phyloP scores from a whole-genome alignment of 1,140 invertebrate genomes.

The Stegodyphus dumicola region DNA sequence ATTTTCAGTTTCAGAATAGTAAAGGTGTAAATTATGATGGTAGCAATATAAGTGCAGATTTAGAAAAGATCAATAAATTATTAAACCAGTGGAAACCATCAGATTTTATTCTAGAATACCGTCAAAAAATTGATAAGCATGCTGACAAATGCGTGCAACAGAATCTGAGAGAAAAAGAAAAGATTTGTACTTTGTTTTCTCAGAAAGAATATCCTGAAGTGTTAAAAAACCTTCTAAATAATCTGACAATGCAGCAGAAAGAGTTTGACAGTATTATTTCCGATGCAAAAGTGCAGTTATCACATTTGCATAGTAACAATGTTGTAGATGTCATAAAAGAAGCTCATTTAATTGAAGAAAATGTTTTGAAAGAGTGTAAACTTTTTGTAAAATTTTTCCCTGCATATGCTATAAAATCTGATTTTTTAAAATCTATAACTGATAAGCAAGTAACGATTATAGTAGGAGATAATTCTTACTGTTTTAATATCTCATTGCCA shows the following conservation, averaged over 20 bases:
- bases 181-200: not conserved
- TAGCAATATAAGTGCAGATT: too few relatives aligned
- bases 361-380: not conserved
- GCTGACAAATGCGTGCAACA: not conserved
- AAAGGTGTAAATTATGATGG: too few relatives aligned
- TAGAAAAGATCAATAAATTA: too few relatives aligned
- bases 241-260: not conserved
- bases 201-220: not conserved
- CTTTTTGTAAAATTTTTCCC: slow-evolving; percentile 42
- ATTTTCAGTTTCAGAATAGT: too few relatives aligned
- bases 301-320: not conserved
- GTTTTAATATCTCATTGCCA: slow-evolving; percentile 19
- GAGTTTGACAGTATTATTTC: not conserved
- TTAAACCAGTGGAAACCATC: not conserved
- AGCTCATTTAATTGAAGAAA: not conserved
- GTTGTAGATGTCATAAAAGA: not conserved
- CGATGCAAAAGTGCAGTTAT: not conserved
- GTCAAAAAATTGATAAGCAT: not conserved
- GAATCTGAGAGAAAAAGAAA: not conserved
- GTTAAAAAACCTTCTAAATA: not conserved
- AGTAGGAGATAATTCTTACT: slow-evolving; percentile 20
- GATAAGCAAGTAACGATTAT: slow-evolving; percentile 6
- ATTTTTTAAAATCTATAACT: not conserved
- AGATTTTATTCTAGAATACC: not conserved
- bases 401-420: slow-evolving; percentile 11